Conservation (phyloP, 2,797 vertebrate genomes). For the Natrix natrix region DNA sequence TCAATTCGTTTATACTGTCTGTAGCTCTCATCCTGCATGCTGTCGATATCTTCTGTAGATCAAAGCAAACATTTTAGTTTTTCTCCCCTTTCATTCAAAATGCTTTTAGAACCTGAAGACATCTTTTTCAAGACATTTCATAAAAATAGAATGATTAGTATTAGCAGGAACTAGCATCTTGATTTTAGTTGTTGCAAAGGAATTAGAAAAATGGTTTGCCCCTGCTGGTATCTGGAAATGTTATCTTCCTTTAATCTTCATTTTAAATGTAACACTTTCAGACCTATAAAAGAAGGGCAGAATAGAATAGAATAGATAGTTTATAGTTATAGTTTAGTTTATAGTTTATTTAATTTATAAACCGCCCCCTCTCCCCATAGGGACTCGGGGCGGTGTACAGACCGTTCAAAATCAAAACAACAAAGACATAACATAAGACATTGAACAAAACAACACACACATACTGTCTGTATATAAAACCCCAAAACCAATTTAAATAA, state of each 20-base stretch:
- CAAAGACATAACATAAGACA: too few relatives aligned
- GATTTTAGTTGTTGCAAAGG: neutral
- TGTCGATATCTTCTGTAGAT: neutral
- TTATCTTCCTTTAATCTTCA: slow-evolving; percentile 20
- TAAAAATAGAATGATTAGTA: neutral
- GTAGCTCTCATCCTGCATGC: neutral
- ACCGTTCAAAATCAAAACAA: too few relatives aligned
- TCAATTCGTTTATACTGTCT: neutral
- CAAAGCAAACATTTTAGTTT: neutral
- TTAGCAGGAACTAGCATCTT: neutral
- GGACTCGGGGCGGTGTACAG: too few relatives aligned
- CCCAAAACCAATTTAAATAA: too few relatives aligned
- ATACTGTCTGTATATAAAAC: too few relatives aligned
- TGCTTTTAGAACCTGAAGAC: slow-evolving; percentile 17
- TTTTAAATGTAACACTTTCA: slow-evolving; percentile 11
- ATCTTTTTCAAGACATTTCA: neutral
- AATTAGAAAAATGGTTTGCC: neutral
- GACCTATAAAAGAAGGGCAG: neutral
- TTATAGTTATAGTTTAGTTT: too few relatives aligned
- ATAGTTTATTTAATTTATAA: too few relatives aligned
- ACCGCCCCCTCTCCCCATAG: too few relatives aligned
- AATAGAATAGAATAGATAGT: neutral
- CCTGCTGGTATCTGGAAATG: slow-evolving; percentile 7
- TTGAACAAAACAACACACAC: too few relatives aligned
- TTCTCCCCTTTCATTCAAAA: neutral